Evolutionary conservation across 2,888 invertebrate species (phyloP), one percentile per base, ranked within the genome.

Genomic region (Cyclophora punctaria): DNA sequence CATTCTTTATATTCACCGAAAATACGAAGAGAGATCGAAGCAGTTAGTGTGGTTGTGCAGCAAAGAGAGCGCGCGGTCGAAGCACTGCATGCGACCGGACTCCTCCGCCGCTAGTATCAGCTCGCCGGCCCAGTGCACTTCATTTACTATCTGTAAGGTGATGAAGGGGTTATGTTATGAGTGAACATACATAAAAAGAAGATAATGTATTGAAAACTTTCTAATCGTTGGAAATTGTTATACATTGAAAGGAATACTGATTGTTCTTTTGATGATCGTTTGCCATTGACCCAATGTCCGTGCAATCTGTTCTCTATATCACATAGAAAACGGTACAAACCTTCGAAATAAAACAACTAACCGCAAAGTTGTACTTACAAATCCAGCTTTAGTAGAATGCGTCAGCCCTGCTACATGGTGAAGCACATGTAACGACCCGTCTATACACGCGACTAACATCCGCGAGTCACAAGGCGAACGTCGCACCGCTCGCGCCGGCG

Each of bases 391-490:
- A 3, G 93, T 91, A 20, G 93, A 91, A 70, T 92, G 92, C 3
- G 94, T 96, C 0, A 94, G 90, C 45, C 95, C 94, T 57, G 92
- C 91, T 35, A 90, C 86, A 52, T 93, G 90, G 83, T 97, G 96
- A 64, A 95, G 91, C 34, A 97, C 82, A 43, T 94, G 94, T 55
- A 98, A 80, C 3, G 95, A 93, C 3, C 95, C 95, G 83, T 97
- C 96, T 47, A 95, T 94, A 69, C 96, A 96, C 5, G 96, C 95
- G 45, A 95, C 79, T 35, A 97, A 82, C 5, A 97, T 81, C 64
- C 93, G 92, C 65, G 93, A 92, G 75, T 94, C 94, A 69, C 93
- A 91, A 0, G 92, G 92, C 56, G 61, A 77, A 5, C 75, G 72
- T 0, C 72, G 64, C 48, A 64, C 75, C 5, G 61, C 56, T 1